These are phyloP conservation scores for Harlomillsia oculata DNA, from an alignment of 1,140 invertebrate species.

Conservation along the genomic window DNA sequence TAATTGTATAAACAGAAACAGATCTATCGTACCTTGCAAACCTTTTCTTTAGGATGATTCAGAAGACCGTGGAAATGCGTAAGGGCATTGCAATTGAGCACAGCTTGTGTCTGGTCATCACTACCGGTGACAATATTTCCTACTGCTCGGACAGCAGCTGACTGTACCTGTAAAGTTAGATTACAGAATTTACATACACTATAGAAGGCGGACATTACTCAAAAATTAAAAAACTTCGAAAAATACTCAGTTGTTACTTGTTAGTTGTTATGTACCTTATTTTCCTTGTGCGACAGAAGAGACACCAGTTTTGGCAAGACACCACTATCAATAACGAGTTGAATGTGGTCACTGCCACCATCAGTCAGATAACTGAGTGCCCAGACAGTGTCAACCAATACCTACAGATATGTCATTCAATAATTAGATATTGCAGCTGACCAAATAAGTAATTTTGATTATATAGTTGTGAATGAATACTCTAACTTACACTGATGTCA, in stretches of 20 bases:
- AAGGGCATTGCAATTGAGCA: slow-evolving; percentile 84
- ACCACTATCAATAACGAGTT: slow-evolving; percentile 94
- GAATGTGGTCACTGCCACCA: slow-evolving; percentile 96
- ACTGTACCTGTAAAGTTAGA: slow-evolving; percentile 63
- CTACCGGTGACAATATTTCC: slow-evolving; percentile 99
- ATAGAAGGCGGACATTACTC: too few relatives aligned
- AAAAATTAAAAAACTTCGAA: neutral
- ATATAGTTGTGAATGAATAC: too few relatives aligned
- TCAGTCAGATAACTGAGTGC: slow-evolving; percentile 97
- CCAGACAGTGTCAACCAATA: slow-evolving; percentile 98
- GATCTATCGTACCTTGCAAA: slow-evolving; percentile 48
- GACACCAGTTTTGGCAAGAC: slow-evolving; percentile 92
- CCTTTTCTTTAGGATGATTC: slow-evolving; percentile 76
- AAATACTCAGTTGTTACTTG: neutral
- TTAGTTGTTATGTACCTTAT: slow-evolving; percentile 57
- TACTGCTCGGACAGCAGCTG: slow-evolving; percentile 88
- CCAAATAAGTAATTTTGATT: neutral
- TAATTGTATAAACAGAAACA: neutral
- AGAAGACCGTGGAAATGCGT: slow-evolving; percentile 82
- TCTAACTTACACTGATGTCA: slow-evolving; percentile 81
- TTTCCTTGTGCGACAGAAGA: slow-evolving; percentile 87
- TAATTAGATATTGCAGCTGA: too few relatives aligned
- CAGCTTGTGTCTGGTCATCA: slow-evolving; percentile 94
- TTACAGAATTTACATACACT: too few relatives aligned
- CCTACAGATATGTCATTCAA: slow-evolving; percentile 48